Evolutionary conservation across 2,888 invertebrate species (phyloP), one percentile per base, ranked within the genome.

Genomic region (Cepaea hortensis): DNA sequence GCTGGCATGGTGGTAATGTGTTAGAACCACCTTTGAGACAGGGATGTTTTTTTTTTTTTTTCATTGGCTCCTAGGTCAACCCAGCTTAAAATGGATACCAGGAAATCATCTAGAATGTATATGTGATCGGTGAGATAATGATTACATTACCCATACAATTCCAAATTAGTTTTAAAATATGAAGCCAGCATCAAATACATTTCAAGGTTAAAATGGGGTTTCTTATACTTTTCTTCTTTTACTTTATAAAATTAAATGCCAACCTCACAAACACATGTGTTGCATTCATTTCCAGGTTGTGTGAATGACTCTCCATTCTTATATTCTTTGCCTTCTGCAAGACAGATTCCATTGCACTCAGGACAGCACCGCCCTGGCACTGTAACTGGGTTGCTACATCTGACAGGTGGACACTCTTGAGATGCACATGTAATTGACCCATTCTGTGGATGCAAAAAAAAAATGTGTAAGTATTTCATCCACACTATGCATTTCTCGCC

Each of bases 221-320:
- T 35, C 35, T 35, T 35, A 35, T 35, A 35, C 35, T 35, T 35
- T 35, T 35, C 35, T 35, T 35, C 35, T 35, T 35, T 35, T 35
- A 35, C 35, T 35, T 35, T 35, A 35, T 35, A 35, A 35, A 35
- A 35, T 35, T 35, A 35, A 86, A 13, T 18, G 90, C 91, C 88
- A 83, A 92, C 93, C 90, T 90, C 88, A 86, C 93, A 93, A 13
- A 90, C 90, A 86, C 93, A 93, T 70, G 89, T 87, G 68, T 90
- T 89, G 85, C 93, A 93, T 72, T 90, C 88, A 82, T 91, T 90
- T 79, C 90, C 89, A 65, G 91, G 91, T 81, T 91, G 90, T n/a
- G 89, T 89, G 86, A 93, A 93, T 61, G 90, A 90, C 89, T 92
- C 90, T 11, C 93, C 92, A 72, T 92, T 92, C 62, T 88, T 89